phyloP scores from a whole-genome alignment of 2,888 invertebrate genomes.

The Spatulosminthurus flaviceps region DNA sequence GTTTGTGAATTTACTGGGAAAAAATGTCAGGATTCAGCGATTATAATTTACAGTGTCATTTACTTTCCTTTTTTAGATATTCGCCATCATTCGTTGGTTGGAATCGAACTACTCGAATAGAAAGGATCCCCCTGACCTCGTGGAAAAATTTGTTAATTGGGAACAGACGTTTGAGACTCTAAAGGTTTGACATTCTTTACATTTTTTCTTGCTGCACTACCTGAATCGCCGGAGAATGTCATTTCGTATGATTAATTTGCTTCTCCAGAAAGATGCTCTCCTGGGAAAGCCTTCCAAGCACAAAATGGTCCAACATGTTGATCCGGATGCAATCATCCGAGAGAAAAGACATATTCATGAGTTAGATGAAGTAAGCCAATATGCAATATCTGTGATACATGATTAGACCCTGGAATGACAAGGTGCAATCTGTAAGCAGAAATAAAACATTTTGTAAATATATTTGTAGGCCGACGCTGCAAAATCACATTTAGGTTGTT shows the following conservation, averaged over 20 bases:
- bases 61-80: constrained; percentile 50
- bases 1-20: background rate
- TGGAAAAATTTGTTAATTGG: constrained; percentile 57
- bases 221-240: background rate
- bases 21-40: background rate
- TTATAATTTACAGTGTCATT: constrained; percentile 11
- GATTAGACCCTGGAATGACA: background rate
- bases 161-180: constrained; percentile 59
- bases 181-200: constrained; percentile 47
- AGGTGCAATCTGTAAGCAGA: too few species aligned
- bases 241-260: constrained; percentile 3
- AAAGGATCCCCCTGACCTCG: constrained; percentile 56
- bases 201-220: too few species aligned
- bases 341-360: constrained; percentile 59
- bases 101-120: constrained; percentile 50
- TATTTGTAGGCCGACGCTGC: constrained; percentile 56
- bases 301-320: constrained; percentile 54
- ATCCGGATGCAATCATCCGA: constrained; percentile 58
- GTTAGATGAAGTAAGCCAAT: constrained; percentile 59
- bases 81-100: constrained; percentile 56
- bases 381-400: too few species aligned
- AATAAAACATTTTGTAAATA: background rate
- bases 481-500: constrained; percentile 55
- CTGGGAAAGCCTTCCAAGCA: constrained; percentile 48
- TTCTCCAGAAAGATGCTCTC: constrained; percentile 52